Conservation (phyloP, 2,797 vertebrate species). For the Bovichtus diacanthus region DNA sequence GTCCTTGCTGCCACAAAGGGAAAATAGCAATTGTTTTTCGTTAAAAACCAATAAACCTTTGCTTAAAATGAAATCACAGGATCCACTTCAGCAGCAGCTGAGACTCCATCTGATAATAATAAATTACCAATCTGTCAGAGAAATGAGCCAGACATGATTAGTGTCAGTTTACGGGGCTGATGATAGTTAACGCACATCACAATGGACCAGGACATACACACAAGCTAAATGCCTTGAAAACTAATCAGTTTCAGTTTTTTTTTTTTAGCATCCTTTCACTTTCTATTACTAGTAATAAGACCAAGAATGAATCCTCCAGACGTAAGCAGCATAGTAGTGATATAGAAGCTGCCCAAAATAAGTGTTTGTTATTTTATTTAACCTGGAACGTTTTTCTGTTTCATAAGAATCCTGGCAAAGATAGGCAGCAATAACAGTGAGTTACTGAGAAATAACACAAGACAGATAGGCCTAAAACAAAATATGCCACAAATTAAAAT, state of each 20-base stretch:
- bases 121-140: constrained; percentile 48
- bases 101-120: constrained; percentile 43
- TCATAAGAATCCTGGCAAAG: neutral
- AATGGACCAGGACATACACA: constrained; percentile 2
- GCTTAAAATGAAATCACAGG: constrained; percentile 44
- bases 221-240: constrained; percentile 10
- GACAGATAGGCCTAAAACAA: neutral
- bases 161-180: constrained; percentile 35
- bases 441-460: neutral
- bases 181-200: constrained; percentile 21
- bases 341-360: constrained; percentile 2
- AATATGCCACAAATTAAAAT: constrained; percentile 7
- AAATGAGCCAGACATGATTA: constrained; percentile 41
- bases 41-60: constrained; percentile 11
- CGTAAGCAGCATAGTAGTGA: neutral
- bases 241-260: constrained; percentile 3
- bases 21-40: constrained; percentile 21
- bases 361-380: neutral
- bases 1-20: neutral
- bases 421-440: neutral
- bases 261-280: constrained; percentile 14
- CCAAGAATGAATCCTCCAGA: neutral
- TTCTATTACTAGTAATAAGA: constrained; percentile 12
- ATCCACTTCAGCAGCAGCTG: constrained; percentile 24
- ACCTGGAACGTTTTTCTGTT: too few relatives aligned